Percentiles rank a stretch among this genome's conserved stretches.
These are phyloP conservation scores for Xiphophorus couchianus DNA, from an alignment of 2,113 vertebrate species.

Conservation along the genomic window DNA sequence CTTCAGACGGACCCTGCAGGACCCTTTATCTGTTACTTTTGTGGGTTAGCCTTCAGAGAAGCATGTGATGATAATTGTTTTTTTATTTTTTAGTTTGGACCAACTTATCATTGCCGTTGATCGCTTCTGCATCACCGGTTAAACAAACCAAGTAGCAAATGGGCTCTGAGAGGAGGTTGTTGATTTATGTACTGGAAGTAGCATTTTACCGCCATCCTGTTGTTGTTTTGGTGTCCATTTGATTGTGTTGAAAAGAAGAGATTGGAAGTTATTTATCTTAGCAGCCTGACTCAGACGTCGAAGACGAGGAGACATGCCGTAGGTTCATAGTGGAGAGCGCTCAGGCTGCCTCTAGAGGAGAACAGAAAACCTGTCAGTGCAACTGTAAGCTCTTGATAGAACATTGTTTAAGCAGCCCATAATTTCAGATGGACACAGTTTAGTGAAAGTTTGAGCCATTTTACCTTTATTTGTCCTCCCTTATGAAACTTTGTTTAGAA, in stretches of 20 bases:
- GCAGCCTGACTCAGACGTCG: constrained; percentile 38
- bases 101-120: constrained; percentile 35
- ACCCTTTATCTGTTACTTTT: constrained; percentile 53
- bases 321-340: constrained; percentile 9
- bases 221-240: constrained; percentile 27
- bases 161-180: constrained; percentile 12
- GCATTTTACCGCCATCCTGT: constrained; percentile 40
- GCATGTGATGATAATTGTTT: constrained; percentile 36
- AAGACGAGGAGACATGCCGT: not conserved
- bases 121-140: constrained; percentile 20
- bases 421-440: constrained; percentile 2
- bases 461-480: not conserved
- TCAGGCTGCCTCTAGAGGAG: not conserved
- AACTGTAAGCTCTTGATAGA: constrained; percentile 51
- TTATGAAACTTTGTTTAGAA: not conserved
- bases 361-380: constrained; percentile 23
- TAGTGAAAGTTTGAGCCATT: not conserved
- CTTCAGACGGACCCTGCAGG: constrained; percentile 27
- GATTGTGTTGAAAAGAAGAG: constrained; percentile 25
- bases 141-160: constrained; percentile 41
- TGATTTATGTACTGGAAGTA: constrained; percentile 45
- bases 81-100: constrained; percentile 12
- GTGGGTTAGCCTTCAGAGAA: constrained; percentile 45
- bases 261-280: constrained; percentile 41
- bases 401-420: constrained; percentile 41